phyloP scores from a whole-genome alignment of 2,113 vertebrate species.

The Phylloscopus trochilus region DNA sequence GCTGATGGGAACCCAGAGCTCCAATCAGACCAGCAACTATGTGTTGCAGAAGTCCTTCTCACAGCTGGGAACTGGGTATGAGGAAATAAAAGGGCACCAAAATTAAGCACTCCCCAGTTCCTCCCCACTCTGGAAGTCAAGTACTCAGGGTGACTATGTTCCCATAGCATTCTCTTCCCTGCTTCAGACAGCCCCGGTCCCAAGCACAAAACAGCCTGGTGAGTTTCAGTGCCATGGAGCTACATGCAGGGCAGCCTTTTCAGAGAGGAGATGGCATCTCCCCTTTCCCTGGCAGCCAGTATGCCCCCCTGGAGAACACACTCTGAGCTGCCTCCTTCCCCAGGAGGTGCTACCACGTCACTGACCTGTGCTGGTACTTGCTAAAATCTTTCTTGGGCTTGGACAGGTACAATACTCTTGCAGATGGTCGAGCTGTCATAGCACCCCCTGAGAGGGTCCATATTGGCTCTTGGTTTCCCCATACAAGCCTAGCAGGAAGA shows the following conservation, averaged over 20 bases:
- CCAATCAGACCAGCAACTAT: background rate
- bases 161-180: background rate
- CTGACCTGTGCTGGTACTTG: constrained; percentile 13
- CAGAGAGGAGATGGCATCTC: background rate
- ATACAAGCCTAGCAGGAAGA: constrained; percentile 33
- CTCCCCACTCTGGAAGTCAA: background rate
- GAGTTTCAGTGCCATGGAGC: background rate
- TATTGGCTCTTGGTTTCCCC: constrained; percentile 69
- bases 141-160: background rate
- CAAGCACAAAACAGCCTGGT: background rate
- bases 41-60: background rate
- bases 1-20: background rate
- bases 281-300: background rate
- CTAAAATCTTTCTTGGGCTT: constrained; percentile 35
- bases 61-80: background rate
- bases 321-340: background rate
- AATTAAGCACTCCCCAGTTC: background rate
- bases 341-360: background rate
- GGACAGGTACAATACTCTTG: constrained; percentile 35
- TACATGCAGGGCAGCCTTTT: background rate
- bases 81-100: background rate
- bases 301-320: background rate
- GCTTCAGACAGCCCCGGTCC: background rate
- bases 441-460: background rate
- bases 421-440: background rate